Evolutionary conservation across 1,140 invertebrate genomes (phyloP).

Genomic region (Brachionus angularis): DNA sequence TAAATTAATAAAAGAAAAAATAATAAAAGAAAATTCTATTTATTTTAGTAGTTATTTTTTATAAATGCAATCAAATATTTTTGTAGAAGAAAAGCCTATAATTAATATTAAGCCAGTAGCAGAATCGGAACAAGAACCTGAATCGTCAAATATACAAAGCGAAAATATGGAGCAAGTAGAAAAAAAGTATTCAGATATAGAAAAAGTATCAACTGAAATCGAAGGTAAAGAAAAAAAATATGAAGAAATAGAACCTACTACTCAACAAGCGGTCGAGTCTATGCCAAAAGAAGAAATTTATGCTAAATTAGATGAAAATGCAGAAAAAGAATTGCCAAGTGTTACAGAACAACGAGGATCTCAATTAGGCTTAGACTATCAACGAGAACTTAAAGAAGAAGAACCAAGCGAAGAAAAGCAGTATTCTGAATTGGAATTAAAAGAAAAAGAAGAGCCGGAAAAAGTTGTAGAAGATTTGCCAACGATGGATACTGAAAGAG

Average conservation of each 20-base stretch:
- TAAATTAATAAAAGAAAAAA: not conserved
- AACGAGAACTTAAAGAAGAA: too few relatives aligned
- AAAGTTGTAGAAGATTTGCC: not conserved
- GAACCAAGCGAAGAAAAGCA: too few relatives aligned
- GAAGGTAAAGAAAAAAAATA: too few relatives aligned
- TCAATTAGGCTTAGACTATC: too few relatives aligned
- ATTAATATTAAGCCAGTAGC: conserved; percentile 24
- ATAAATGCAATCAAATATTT: conserved; percentile 4
- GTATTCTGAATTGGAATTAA: too few relatives aligned
- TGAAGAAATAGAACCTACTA: not conserved
- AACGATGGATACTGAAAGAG: conserved; percentile 3
- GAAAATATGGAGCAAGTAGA: not conserved
- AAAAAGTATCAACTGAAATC: not conserved
- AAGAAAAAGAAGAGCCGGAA: not conserved
- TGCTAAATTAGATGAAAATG: not conserved
- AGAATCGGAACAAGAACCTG: conserved; percentile 9
- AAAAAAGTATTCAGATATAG: not conserved
- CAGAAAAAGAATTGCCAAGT: not conserved
- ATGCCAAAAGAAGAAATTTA: not conserved
- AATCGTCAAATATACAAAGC: too few relatives aligned
- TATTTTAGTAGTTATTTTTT: too few relatives aligned
- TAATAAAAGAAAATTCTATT: conserved; percentile 16
- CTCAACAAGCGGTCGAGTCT: not conserved
- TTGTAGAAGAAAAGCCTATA: not conserved
- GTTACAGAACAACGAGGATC: not conserved